Conservation (phyloP, 2,113 vertebrate species). For the Sisor rabdophorus region DNA sequence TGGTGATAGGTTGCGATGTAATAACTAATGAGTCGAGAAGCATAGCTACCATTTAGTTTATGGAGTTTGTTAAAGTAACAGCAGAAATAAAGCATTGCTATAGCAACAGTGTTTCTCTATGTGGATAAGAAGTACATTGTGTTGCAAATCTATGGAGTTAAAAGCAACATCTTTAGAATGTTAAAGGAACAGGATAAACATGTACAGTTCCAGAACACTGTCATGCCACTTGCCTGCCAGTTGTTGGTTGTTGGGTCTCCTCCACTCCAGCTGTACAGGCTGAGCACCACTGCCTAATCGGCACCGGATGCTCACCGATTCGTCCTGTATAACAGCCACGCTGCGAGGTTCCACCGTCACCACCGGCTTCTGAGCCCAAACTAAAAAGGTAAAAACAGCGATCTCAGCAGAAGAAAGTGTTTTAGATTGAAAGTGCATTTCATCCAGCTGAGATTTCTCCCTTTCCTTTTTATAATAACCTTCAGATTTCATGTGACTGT, state of each 20-base stretch:
- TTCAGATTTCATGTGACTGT: too few species aligned
- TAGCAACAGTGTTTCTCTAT: too few species aligned
- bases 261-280: conserved; percentile 56
- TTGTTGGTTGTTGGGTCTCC: conserved; percentile 56
- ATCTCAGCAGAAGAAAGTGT: too few species aligned
- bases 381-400: conserved; percentile 18
- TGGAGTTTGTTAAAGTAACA: too few species aligned
- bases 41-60: background rate
- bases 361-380: conserved; percentile 75
- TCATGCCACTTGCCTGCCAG: conserved; percentile 63
- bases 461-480: too few species aligned
- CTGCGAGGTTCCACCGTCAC: conserved; percentile 78
- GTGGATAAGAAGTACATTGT: background rate
- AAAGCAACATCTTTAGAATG: background rate
- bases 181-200: background rate
- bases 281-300: conserved; percentile 62
- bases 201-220: background rate
- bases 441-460: too few species aligned
- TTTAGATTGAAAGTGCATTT: too few species aligned
- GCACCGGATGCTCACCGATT: conserved; percentile 81
- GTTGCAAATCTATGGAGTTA: background rate
- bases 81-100: too few species aligned
- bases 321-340: conserved; percentile 74
- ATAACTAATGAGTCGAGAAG: background rate
- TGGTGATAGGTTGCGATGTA: background rate